Base-by-base conservation (phyloP, 2,113 vertebrate genomes). In the Sapajus apella region DNA sequence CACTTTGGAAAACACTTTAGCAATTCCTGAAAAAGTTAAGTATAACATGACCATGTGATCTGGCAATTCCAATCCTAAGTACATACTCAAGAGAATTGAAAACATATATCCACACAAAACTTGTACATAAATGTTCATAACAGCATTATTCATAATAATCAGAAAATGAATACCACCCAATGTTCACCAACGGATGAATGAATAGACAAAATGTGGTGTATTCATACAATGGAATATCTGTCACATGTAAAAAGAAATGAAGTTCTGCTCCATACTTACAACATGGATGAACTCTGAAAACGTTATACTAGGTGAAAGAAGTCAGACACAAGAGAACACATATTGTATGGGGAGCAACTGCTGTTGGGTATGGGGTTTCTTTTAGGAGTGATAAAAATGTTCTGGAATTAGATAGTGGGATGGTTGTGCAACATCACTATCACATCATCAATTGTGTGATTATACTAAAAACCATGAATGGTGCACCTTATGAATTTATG, bases 11-110 rank as follows among this genome's bases (percentile, higher is more conserved):
- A 96, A 79, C 13, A 64, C 1, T 58, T 35, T 52, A 35, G 40
- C 40, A 81, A n/a, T 89, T 92, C 27, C 35, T 97, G 35, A 75
- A 58, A 92, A 89, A 52, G 27, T 45, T 64, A 79, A 94, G 40
- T 16, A 47, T 68, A 61, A 32, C 25, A 6, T 58, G 79, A 73
- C 35, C 27, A 43, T 58, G 13, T 83, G 20, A 68, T 16, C 50
- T n/a, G 47, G 32, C 7, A 85, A 47, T 85, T 94, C 47, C 35
- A 84, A 73, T 84, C 27, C 32, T 87, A 87, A 76, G 5, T 47
- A 70, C 79, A 32, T 80, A 75, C 23, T 68, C 76, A 77, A 93
- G 45, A 97, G 73, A 81, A 47, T 2, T 25, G 17, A 95, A 93
- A 40, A 81, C 23, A 70, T 20, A 70, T 20, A 17, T 40, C 43